These are phyloP conservation scores for Drosophila burlai DNA, from an alignment of 1,140 invertebrate species.

Conservation along the genomic window DNA sequence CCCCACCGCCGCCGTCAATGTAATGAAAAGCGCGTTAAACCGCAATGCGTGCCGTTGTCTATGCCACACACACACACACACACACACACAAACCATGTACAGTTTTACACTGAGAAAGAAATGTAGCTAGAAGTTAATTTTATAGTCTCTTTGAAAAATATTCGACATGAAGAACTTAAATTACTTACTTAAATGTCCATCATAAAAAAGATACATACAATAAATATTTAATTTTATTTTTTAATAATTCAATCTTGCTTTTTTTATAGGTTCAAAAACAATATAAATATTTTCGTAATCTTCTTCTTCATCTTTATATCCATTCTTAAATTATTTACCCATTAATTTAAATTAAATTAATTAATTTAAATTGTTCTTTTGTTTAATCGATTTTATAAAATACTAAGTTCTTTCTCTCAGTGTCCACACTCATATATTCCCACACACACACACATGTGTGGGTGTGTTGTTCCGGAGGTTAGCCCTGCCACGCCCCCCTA, in stretches of 20 bases:
- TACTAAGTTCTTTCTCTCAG: not conserved
- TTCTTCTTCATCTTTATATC: too few relatives aligned
- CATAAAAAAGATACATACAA: too few relatives aligned
- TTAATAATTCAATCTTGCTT: too few relatives aligned
- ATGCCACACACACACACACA: constrained; percentile 19
- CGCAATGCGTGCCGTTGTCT: constrained; percentile 58
- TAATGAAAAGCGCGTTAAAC: constrained; percentile 69
- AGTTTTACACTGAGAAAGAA: constrained; percentile 5
- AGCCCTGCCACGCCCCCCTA: constrained; percentile 51
- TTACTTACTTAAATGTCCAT: too few relatives aligned
- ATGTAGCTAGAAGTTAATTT: too few relatives aligned
- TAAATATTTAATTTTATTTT: too few relatives aligned
- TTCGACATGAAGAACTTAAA: too few relatives aligned
- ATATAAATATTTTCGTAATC: not conserved
- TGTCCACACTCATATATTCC: not conserved
- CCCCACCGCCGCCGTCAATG: constrained; percentile 9
- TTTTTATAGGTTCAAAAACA: too few relatives aligned
- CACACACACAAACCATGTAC: constrained; percentile 9
- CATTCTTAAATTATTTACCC: too few relatives aligned
- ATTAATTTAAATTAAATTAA: too few relatives aligned
- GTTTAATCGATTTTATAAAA: not conserved
- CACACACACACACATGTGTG: constrained; percentile 5
- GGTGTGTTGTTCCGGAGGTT: constrained; percentile 13
- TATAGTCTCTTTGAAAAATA: too few relatives aligned
- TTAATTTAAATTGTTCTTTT: not conserved